phyloP scores from a whole-genome alignment of 2,797 vertebrate species.

The Sarcophilus harrisii region DNA sequence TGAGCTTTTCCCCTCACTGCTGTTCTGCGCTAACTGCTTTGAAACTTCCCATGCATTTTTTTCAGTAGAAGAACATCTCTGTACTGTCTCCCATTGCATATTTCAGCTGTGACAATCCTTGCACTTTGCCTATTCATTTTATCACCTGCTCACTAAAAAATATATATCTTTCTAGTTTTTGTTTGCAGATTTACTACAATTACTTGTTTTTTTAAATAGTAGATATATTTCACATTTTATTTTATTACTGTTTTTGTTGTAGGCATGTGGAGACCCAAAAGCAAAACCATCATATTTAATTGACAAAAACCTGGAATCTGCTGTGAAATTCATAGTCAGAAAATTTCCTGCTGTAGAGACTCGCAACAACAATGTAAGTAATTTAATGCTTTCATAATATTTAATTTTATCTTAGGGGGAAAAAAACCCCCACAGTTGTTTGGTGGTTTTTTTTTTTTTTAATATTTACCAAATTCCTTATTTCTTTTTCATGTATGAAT shows the following conservation, averaged over 20 bases:
- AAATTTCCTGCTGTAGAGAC: constrained; percentile 99
- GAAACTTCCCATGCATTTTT: constrained; percentile 88
- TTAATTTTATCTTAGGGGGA: constrained; percentile 22
- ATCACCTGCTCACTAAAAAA: constrained; percentile 88
- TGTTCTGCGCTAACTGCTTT: constrained; percentile 90
- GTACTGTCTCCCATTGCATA: constrained; percentile 89
- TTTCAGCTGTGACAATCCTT: constrained; percentile 89
- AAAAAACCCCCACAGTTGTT: constrained; percentile 14
- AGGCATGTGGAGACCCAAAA: constrained; percentile 99
- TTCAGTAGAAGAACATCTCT: constrained; percentile 90
- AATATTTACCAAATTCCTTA: constrained; percentile 31
- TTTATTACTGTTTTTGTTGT: constrained; percentile 82
- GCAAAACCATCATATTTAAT: constrained; percentile 99
- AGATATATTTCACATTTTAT: constrained; percentile 69
- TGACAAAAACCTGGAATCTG: constrained; percentile 99
- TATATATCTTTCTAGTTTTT: constrained; percentile 83
- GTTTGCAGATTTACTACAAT: constrained; percentile 81
- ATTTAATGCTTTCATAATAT: constrained; percentile 48
- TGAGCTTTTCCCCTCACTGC: constrained; percentile 87
- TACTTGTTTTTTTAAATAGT: constrained; percentile 70
- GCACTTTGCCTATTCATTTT: constrained; percentile 89
- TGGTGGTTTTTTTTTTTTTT: neutral
- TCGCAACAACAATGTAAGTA: constrained; percentile 98
- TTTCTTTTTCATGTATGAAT: constrained; percentile 34
- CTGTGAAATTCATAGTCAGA: constrained; percentile 99